A percentile compares a stretch with the other conserved stretches of the same genome.
Conservation (phyloP, 2,113 vertebrate species). For the Marmota flaviventris region DNA sequence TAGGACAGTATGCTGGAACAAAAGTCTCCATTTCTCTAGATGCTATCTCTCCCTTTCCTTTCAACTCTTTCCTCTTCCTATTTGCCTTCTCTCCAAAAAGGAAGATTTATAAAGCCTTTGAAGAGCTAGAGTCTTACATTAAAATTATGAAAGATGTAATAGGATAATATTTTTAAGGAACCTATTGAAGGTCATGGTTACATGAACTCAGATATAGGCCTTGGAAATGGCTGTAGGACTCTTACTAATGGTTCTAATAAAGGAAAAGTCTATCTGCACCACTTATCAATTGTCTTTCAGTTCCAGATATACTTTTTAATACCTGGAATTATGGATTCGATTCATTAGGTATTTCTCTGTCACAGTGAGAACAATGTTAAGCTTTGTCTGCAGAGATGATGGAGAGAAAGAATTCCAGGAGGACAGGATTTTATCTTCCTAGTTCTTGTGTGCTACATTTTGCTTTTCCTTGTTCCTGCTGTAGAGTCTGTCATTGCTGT, state of each 20-base stretch:
- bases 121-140: background rate
- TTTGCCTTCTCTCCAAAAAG: background rate
- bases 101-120: slow-evolving; percentile 11
- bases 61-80: background rate
- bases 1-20: background rate
- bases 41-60: background rate
- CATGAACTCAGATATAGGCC: background rate
- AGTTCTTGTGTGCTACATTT: background rate
- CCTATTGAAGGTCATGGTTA: background rate
- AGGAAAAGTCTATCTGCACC: background rate
- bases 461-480: background rate
- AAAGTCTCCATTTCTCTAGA: background rate
- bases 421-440: background rate
- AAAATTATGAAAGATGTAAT: slow-evolving; percentile 29
- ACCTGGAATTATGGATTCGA: background rate
- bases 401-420: background rate
- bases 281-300: background rate
- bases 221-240: background rate
- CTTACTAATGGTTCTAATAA: background rate
- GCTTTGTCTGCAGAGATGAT: background rate
- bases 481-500: background rate
- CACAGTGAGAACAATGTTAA: background rate
- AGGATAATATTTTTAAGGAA: slow-evolving; percentile 36
- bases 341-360: background rate
- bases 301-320: background rate